A percentile compares a stretch with the other conserved stretches of the same genome.
phyloP scores from a whole-genome alignment of 2,888 invertebrate species.

The Tenthredo amoena region DNA sequence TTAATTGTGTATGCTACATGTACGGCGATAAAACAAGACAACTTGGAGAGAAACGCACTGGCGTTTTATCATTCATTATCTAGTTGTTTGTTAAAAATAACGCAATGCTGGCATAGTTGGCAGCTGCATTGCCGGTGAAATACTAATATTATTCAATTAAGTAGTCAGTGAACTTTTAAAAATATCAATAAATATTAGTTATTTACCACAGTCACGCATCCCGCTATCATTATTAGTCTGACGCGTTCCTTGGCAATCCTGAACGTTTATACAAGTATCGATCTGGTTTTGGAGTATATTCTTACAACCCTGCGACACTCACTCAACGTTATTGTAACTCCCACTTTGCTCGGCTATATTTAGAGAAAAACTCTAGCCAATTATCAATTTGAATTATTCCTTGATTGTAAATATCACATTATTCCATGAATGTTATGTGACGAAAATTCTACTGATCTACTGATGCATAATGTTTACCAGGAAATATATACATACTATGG shows the following conservation, averaged over 20 bases:
- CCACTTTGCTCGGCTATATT: not conserved
- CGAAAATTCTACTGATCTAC: not conserved
- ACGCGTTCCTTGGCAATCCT: not conserved
- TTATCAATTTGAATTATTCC: not conserved
- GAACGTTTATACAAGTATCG: not conserved
- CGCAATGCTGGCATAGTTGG: not conserved
- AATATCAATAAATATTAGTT: not conserved
- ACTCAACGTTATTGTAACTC: not conserved
- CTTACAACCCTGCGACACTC: not conserved
- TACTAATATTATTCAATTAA: not conserved
- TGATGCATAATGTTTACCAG: not conserved
- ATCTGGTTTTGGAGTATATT: not conserved
- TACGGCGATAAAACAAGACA: not conserved
- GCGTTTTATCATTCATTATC: not conserved
- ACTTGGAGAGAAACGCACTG: not conserved
- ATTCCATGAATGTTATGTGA: not conserved
- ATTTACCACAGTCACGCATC: conserved; percentile 29
- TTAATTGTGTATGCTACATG: not conserved
- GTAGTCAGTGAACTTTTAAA: not conserved
- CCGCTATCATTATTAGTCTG: not conserved
- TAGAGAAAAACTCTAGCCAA: not conserved
- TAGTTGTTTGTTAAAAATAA: not conserved
- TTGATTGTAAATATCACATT: not conserved
- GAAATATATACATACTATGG: not conserved
- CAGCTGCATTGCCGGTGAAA: not conserved